A percentile compares a stretch with the other conserved stretches of the same genome.
Evolutionary conservation across 2,888 invertebrate genomes (phyloP).

Genomic region (Drosophila nigricruria): DNA sequence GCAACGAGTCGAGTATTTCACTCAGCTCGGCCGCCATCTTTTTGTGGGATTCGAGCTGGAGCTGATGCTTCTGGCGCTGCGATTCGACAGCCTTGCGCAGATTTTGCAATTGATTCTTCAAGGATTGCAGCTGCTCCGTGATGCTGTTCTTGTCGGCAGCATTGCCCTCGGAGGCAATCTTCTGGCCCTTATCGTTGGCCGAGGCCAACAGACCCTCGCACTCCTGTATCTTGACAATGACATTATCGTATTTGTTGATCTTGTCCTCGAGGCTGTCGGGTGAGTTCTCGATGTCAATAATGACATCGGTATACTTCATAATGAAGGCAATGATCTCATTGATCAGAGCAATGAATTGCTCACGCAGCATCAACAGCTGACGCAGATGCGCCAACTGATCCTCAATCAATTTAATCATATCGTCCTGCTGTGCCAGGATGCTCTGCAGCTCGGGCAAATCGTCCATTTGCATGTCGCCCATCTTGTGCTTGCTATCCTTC

Average conservation of each 20-base stretch:
- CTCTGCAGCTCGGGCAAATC: constrained; percentile 92
- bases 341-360: constrained; percentile 94
- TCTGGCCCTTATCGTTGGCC: constrained; percentile 96
- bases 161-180: constrained; percentile 95
- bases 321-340: constrained; percentile 95
- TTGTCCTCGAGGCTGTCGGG: constrained; percentile 93
- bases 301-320: constrained; percentile 93
- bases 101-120: constrained; percentile 93
- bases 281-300: constrained; percentile 93
- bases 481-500: constrained; percentile 91
- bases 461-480: constrained; percentile 91
- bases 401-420: constrained; percentile 93
- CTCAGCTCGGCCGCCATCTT: constrained; percentile 94
- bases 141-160: constrained; percentile 94
- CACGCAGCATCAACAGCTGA: constrained; percentile 91
- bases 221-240: constrained; percentile 94
- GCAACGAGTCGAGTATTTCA: constrained; percentile 92
- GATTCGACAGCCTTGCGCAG: constrained; percentile 93
- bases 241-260: constrained; percentile 94
- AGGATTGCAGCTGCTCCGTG: constrained; percentile 93
- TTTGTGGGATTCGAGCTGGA: constrained; percentile 94
- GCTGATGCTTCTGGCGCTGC: constrained; percentile 94
- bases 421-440: constrained; percentile 93
- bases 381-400: constrained; percentile 93
- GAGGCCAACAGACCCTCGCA: constrained; percentile 94